Evolutionary conservation across 2,113 vertebrate genomes (phyloP), one percentile per base, ranked within the genome.

Genomic region (Thoracochromis brauschi): DNA sequence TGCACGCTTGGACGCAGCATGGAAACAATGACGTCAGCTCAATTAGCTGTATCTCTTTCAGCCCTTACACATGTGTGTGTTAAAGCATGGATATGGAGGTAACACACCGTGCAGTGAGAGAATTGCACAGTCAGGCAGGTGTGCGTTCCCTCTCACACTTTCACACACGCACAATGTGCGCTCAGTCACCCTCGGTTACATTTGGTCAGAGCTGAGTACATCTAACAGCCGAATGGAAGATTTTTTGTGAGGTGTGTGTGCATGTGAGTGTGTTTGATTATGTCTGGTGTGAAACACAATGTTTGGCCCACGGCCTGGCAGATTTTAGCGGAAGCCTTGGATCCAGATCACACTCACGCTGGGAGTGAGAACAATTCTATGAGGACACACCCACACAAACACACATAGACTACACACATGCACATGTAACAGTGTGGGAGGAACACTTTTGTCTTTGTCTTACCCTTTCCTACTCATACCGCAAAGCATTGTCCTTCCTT

Each of bases 311-410:
- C 17, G 75, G 84, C 88, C 86, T 6, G 49, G 87, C 81, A 85
- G 81, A 89, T 91, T 91, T 88, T 85, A 89, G 71, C 79, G 79
- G 83, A 89, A 88, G 80, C 84, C 88, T 75, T 90, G 88, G 85
- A 88, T 89, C 85, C 65, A 73, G 49, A 81, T 90, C 84, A 58
- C 86, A 79, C 82, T 89, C 91, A 24, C n/a, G 82, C 78, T 81
- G 85, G 40, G 88, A 81, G 75, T 19, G 68, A 91, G 86, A 93
- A 88, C 80, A 86, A 45, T 88, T 35, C 58, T 71, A 65, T 73
- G 58, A 80, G 87, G 82, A 81, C 83, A 87, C 86, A 88, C 89
- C 78, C 81, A 90, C 91, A 80, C 88, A 86, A 31, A 83, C 10
- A 78, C 58, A 71, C 78, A 83, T 10, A 51, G 42, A 31, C 35